phyloP scores from a whole-genome alignment of 92 coral and sea anemone species.

The Pocillopora grandis region DNA sequence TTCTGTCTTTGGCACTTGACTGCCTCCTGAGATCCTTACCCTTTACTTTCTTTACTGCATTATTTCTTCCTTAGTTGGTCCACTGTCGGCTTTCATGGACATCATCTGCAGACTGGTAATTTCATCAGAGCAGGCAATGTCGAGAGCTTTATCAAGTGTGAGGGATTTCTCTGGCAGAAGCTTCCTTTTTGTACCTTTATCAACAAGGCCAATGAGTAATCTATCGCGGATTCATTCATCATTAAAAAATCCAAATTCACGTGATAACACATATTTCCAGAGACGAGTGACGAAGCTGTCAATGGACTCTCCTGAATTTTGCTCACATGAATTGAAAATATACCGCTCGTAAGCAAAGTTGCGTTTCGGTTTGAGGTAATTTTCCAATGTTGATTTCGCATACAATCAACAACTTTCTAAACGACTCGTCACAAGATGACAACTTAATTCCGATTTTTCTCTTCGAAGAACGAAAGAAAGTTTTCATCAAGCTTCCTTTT shows the following conservation, averaged over 20 bases:
- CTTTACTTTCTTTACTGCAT: neutral
- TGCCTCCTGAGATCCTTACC: slow-evolving; percentile 9
- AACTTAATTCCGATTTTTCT: too few relatives aligned
- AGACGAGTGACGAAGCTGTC: slow-evolving; percentile 30
- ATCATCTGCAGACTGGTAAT: neutral
- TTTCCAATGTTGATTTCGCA: neutral
- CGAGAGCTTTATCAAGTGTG: slow-evolving; percentile 8
- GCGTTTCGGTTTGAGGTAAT: slow-evolving; percentile 50
- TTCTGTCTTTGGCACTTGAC: neutral
- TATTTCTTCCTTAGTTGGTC: neutral
- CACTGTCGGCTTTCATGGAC: neutral
- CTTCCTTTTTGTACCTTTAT: slow-evolving; percentile 1
- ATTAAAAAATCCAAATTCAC: slow-evolving; percentile 26
- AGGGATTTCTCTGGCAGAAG: neutral
- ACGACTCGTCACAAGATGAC: too few relatives aligned
- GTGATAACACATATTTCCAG: neutral
- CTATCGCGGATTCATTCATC: slow-evolving; percentile 39
- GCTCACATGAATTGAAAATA: slow-evolving; percentile 20
- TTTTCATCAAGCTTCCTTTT: too few relatives aligned
- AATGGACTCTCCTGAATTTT: slow-evolving; percentile 25
- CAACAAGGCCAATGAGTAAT: slow-evolving; percentile 29
- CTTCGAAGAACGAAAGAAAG: too few relatives aligned
- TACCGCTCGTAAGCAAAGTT: slow-evolving; percentile 49
- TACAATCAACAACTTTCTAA: too few relatives aligned
- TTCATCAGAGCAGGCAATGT: slow-evolving; percentile 14